Base-by-base conservation (phyloP, 2,113 vertebrate genomes). In the Cololabis saira region DNA sequence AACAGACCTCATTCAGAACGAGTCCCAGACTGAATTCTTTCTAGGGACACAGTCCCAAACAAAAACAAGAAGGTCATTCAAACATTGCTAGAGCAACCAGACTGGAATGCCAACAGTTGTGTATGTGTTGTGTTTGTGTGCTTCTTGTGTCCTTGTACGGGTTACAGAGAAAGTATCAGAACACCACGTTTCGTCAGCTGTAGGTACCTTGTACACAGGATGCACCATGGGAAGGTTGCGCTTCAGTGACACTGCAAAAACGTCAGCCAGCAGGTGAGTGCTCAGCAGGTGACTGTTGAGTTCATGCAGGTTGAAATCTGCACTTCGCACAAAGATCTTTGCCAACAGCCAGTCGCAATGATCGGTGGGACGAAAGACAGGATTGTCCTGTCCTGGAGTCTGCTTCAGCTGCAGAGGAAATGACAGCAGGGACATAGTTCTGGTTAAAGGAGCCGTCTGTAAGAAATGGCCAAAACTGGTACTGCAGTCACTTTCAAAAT, bases 251-350 rank as follows among this genome's bases (percentile, higher is more conserved):
- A 47, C 45, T 0, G n/a, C 45, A 47, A 47, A 47, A 3, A 47
- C 45, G 7, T 47, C 45, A 47, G 45, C 45, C 45, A 47, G 45
- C 45, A 47, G 45, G 45, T 47, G 45, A 47, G 45, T 47, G 45
- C 45, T n/a, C 45, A 47, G 45, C n/a, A 47, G 45, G 45, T 47
- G 45, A 47, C 17, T 17, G 45, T 47, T 47, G 45, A 47, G 44
- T 18, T 47, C 45, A 47, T 47, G 45, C 45, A 47, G 45, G 45
- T 47, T 47, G 45, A 47, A 47, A 10, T 47, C 45, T 47, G 45
- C 45, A 12, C 45, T 47, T 47, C 8, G n/a, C 45, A 47, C 45
- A 47, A 11, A 47, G n/a, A 47, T 8, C 45, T 47, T 47, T 47
- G 45, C 45, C 17, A 47, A 47, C 45, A 47, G 8, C 45, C 45